These are phyloP conservation scores for Andrena camellia DNA, from an alignment of 2,888 invertebrate species.

Conservation along the genomic window DNA sequence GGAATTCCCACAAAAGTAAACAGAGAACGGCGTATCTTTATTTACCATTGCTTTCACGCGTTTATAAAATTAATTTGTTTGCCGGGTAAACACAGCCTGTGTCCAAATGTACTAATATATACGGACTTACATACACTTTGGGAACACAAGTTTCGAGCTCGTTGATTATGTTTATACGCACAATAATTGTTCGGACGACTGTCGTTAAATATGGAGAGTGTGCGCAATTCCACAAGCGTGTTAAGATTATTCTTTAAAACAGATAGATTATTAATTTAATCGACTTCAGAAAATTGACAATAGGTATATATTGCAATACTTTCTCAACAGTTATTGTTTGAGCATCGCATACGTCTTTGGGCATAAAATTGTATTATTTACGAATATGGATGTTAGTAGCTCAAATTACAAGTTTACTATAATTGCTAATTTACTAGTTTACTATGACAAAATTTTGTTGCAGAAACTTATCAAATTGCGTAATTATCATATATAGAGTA, in stretches of 20 bases:
- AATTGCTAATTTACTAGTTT: not conserved
- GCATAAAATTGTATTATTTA: not conserved
- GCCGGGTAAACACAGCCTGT: not conserved
- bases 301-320: not conserved
- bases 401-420: not conserved
- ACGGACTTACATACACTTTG: slow-evolving; percentile 16
- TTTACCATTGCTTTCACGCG: not conserved
- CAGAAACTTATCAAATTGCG: too few relatives aligned
- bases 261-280: not conserved
- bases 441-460: too few relatives aligned
- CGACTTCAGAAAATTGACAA: not conserved
- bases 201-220: slow-evolving; percentile 9
- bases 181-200: slow-evolving; percentile 24
- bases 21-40: not conserved
- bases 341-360: not conserved
- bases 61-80: slow-evolving; percentile 9
- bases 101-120: not conserved
- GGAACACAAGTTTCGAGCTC: slow-evolving; percentile 6
- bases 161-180: slow-evolving; percentile 24
- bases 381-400: not conserved
- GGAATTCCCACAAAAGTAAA: not conserved
- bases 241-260: not conserved
- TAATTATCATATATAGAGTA: too few relatives aligned
- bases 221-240: not conserved
- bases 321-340: not conserved